Evolutionary conservation across 2,113 vertebrate species (phyloP), one percentile per base, ranked within the genome.

Genomic region (Dicentrarchus labrax): DNA sequence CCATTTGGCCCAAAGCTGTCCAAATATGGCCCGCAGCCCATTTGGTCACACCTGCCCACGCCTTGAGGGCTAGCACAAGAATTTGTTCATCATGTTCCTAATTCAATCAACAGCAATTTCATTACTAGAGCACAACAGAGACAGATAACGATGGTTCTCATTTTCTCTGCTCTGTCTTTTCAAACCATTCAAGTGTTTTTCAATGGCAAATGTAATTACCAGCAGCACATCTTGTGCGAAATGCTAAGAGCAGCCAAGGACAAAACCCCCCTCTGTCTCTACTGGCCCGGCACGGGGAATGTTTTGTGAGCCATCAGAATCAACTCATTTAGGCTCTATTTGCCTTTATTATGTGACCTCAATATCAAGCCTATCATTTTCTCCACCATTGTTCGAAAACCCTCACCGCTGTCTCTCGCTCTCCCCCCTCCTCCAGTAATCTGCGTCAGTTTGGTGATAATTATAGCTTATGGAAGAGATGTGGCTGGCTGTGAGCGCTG

Each of bases 391-490:
- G 86, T 91, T 89, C 38, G 8, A 15, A 68, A 79, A 76, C 83
- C 53, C 43, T 43, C 56, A 21, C 66, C 30, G 7, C 78, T 67
- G 47, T 2, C 11, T 59, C 51, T 47, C 79, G n/a, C 72, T 65
- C 82, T 50, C 69, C 66, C 82, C 48, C 48, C 79, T 78, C 38
- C 89, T 85, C 61, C 91, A 43, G 86, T 92, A 86, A 92, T 90
- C 88, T 88, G 84, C 83, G 9, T 82, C 88, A 72, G 83, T 91
- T 90, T 77, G 77, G 71, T 77, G 86, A 88, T 93, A 88, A 94
- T 93, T 91, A 91, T 80, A 89, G 92, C 76, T 85, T 88, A 61
- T 93, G 91, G 90, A 90, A 84, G 87, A 45, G 75, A 85, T 76
- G 76, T 76, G 86, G 86, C 86, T 57, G 78, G 68, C 86, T 76